Base-by-base conservation (phyloP, 2,888 invertebrate genomes). In the Hyalella azteca region DNA sequence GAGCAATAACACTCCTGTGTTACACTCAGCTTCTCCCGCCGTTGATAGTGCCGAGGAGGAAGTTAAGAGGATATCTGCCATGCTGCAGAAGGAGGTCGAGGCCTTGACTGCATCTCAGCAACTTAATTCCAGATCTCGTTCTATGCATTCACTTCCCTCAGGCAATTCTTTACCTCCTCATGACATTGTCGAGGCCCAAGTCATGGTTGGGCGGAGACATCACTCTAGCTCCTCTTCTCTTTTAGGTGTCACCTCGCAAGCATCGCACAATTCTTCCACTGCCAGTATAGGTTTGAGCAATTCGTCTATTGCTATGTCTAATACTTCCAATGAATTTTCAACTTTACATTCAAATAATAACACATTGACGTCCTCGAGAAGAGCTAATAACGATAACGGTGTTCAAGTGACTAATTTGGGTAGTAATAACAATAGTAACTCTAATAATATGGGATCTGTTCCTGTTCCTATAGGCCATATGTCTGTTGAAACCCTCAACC, bases 11-110 rank as follows among this genome's bases (percentile, higher is more conserved):
- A 45, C 40, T 75, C 75, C 41, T 29, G 15, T n/a, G 11, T 15
- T 66, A 11, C 40, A 29, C n/a, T 4, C 45, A 32, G 36, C 40
- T 36, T 26, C 49, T 45, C 81, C 78, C 22, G 77, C 26, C 49
- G 78, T 49, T 22, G 79, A 80, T 39, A 82, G 79, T 60, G 84
- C 79, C 22, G 84, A 82, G 45, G 84, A 84, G 50, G 84, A 82
- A 49, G 84, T 84, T 54, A 84, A 82, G 22, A 82, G 80, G 50
- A 84, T 84, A 75, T 84, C 84, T 36, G 84, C 84, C 36, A 84
- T 84, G 84, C 81, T 84, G 9, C 82, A 82, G 77, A 80, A 81
- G 73, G 84, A 84, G 54, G 84, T 78, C 26, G 84, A 84, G 59
- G 84, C 80, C 7, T 50, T 84, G 9, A 79, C 82, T 36, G 82